Evolutionary conservation across 2,797 vertebrate species (phyloP).

Genomic region (Amniataba percoides): DNA sequence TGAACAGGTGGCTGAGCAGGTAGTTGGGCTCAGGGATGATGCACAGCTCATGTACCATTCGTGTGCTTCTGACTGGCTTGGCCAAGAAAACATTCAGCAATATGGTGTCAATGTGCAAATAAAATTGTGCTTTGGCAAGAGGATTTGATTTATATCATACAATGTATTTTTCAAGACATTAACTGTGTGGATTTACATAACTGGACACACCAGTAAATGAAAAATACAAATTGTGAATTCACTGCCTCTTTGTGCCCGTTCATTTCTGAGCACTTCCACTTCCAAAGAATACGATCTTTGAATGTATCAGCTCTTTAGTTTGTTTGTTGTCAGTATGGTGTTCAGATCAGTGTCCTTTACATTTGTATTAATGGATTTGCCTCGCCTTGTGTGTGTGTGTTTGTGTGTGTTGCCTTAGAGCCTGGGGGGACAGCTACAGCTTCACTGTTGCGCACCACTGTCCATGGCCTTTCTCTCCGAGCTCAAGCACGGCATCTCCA

Average conservation of each 20-base stretch:
- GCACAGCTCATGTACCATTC: conserved; percentile 6
- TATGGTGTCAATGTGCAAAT: neutral
- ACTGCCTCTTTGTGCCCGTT: neutral
- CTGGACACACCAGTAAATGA: neutral
- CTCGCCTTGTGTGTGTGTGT: conserved; percentile 31
- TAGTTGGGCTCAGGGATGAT: conserved; percentile 16
- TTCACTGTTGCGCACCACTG: conserved; percentile 76
- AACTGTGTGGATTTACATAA: neutral
- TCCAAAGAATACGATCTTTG: conserved; percentile 6
- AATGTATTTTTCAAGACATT: neutral
- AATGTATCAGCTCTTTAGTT: neutral
- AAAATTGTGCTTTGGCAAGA: neutral
- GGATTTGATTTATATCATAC: neutral
- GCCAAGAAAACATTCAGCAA: neutral
- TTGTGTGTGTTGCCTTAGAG: conserved; percentile 39
- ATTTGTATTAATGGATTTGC: conserved; percentile 48
- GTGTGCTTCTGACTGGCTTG: neutral
- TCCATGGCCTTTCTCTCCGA: conserved; percentile 61
- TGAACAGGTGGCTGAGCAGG: conserved; percentile 33
- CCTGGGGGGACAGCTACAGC: conserved; percentile 60
- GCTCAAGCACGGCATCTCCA: conserved; percentile 57
- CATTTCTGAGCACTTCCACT: neutral
- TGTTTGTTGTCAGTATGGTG: conserved; percentile 30
- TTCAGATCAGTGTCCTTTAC: conserved; percentile 56
- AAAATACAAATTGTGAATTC: neutral